These are phyloP conservation scores for Synergus itoensis DNA, from an alignment of 2,888 invertebrate species.

Conservation along the genomic window DNA sequence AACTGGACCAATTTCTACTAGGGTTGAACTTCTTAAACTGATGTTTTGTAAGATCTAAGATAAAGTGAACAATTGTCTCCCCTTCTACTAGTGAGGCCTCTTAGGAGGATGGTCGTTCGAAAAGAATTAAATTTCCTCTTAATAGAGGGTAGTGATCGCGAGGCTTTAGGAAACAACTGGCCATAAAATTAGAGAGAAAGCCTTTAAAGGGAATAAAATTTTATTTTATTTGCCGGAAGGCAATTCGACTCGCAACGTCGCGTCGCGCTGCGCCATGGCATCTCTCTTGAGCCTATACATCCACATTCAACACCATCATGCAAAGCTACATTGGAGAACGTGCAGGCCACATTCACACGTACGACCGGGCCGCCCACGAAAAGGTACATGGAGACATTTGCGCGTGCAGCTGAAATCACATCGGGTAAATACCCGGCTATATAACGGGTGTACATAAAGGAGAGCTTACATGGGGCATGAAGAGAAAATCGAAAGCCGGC, in stretches of 20 bases:
- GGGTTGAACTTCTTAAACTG: too few relatives aligned
- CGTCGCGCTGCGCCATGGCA: constrained; percentile 41
- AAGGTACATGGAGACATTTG: constrained; percentile 39
- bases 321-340: constrained; percentile 30
- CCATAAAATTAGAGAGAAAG: constrained; percentile 70
- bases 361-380: constrained; percentile 33
- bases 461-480: constrained; percentile 53
- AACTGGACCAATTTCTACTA: too few relatives aligned
- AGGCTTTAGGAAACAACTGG: constrained; percentile 58
- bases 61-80: background rate
- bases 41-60: background rate
- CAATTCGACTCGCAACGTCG: constrained; percentile 60
- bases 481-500: constrained; percentile 44
- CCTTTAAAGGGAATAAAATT: constrained; percentile 70
- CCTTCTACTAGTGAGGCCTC: background rate
- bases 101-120: background rate
- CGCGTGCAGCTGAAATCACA: constrained; percentile 57
- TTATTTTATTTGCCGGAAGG: constrained; percentile 70
- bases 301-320: constrained; percentile 38
- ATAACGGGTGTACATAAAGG: constrained; percentile 61
- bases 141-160: constrained; percentile 22
- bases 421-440: constrained; percentile 63
- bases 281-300: constrained; percentile 53
- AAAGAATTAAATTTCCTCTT: constrained; percentile 36
- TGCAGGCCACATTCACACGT: constrained; percentile 38